Conservation (phyloP, 2,888 invertebrate species). For the Neoascia interrupta region DNA sequence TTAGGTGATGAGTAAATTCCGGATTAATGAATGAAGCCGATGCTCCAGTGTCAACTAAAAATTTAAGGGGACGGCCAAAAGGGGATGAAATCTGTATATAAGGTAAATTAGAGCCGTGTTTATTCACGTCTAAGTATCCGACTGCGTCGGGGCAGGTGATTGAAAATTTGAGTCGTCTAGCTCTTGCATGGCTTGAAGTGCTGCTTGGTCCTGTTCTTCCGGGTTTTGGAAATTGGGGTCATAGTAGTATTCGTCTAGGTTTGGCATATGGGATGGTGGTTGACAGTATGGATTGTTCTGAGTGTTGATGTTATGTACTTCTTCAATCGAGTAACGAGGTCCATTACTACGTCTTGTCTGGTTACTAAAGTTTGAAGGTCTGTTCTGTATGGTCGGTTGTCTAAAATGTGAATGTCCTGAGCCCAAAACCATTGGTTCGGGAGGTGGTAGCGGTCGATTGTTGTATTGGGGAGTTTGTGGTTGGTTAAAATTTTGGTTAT, state of each 20-base stretch:
- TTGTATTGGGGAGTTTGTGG: background rate
- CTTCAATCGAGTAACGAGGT: background rate
- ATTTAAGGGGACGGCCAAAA: constrained; percentile 8
- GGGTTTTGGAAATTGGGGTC: too few relatives aligned
- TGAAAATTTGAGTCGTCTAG: background rate
- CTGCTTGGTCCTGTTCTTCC: background rate
- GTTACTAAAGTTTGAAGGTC: background rate
- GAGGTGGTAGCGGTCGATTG: constrained; percentile 10
- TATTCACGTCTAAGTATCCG: constrained; percentile 3
- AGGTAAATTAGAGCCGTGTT: background rate
- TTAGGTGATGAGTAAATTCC: background rate
- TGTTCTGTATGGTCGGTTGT: background rate
- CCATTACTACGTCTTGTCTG: background rate
- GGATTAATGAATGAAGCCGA: constrained; percentile 4
- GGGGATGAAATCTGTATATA: constrained; percentile 9
- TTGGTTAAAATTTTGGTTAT: too few relatives aligned
- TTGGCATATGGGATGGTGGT: background rate
- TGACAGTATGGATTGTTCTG: background rate
- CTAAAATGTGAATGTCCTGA: constrained; percentile 6
- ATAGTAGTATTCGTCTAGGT: background rate
- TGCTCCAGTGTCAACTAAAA: constrained; percentile 8
- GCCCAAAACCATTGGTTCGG: constrained; percentile 29
- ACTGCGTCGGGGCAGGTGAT: background rate
- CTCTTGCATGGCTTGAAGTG: background rate
- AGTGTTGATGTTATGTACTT: background rate